Base-by-base conservation (phyloP, 2,888 invertebrate species). In the Chorisops tibialis region DNA sequence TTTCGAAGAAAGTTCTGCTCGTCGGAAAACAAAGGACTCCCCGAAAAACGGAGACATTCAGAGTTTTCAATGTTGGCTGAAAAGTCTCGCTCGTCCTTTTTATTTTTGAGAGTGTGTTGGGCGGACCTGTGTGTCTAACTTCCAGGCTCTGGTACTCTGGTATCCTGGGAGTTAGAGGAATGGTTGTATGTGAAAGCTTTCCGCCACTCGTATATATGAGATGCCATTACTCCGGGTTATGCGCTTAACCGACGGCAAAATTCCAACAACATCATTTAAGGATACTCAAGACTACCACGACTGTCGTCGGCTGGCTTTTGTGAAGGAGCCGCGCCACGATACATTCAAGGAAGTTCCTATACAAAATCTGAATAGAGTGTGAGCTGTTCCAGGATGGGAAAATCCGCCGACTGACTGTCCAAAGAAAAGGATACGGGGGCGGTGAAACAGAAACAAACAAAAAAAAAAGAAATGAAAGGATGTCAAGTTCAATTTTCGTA, bases 401-500 rank as follows among this genome's bases (percentile, higher is more conserved):
- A n/a, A 30, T 5, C 3, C 30, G 5, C 3, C 30, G 30, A 30
- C 30, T 30, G 30, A 5, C 30, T 9, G 30, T n/a, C n/a, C n/a
- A n/a, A n/a, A n/a, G n/a, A n/a, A 30, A 7, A 7, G 30, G 30
- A 30, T 30, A n/a, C 30, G 30, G 30, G n/a, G n/a, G n/a, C n/a
- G n/a, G n/a, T n/a, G n/a, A n/a, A n/a, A n/a, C n/a, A n/a, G n/a
- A n/a, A n/a, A n/a, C n/a, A 30, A 7, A 9, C 5, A 18, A 18
- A 11, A 45, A 45, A 45, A 45, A 18, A 12, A n/a, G 21, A 21
- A 50, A n/a, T 12, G 50, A 50, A 54, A 54, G 61, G 52, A 61
- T 61, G 61, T 61, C 61, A 61, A 61, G 61, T 61, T 61, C 61
- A 61, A 61, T 61, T 61, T 48, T 6, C 4, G 45, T 14, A 12